Base-by-base conservation (phyloP, 2,797 vertebrate species). In the Lemur catta region DNA sequence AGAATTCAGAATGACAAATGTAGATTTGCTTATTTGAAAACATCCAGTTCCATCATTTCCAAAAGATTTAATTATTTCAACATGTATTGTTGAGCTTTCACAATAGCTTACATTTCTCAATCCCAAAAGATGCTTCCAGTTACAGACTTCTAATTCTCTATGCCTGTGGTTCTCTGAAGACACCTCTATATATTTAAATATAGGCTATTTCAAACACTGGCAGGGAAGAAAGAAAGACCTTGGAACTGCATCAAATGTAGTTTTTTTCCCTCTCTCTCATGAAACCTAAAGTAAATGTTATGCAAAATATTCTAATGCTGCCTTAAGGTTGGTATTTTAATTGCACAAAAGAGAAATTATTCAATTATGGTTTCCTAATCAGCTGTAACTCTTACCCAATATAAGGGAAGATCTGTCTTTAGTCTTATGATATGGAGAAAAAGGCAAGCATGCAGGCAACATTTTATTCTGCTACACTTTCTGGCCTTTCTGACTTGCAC, bases 61-160 rank as follows among this genome's bases (percentile, higher is more conserved):
- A 94, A 97, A 96, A 96, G 89, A 94, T 93, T 93, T 95, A 92
- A 94, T 97, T 97, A 97, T 93, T 94, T 95, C 57, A 67, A 80
- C 50, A 76, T 76, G 35, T 87, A 96, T 94, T 97, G 86, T 97
- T 67, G 35, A 72, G 94, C 46, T 94, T 96, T 75, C 86, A 96
- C 72, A 97, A 93, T 91, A 92, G 43, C 72, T 90, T 97, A 82
- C n/a, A 67, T 88, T 95, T 97, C 94, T 96, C 92, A 95, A 50
- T 15, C 80, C 80, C 69, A 14, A 91, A 97, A 97, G 85, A 87
- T 85, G 63, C 52, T 95, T 93, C 79, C 50, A 65, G 69, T 89
- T 93, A 96, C 57, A 94, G 95, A 81, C 41, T 94, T 95, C 48
- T 91, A 72, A 97, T 97, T 97, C 67, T 92, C 74, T 69, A 6